Evolutionary conservation across 2,113 vertebrate species (phyloP), one percentile per base, ranked within the genome.

Genomic region (Rhipidura dahli): DNA sequence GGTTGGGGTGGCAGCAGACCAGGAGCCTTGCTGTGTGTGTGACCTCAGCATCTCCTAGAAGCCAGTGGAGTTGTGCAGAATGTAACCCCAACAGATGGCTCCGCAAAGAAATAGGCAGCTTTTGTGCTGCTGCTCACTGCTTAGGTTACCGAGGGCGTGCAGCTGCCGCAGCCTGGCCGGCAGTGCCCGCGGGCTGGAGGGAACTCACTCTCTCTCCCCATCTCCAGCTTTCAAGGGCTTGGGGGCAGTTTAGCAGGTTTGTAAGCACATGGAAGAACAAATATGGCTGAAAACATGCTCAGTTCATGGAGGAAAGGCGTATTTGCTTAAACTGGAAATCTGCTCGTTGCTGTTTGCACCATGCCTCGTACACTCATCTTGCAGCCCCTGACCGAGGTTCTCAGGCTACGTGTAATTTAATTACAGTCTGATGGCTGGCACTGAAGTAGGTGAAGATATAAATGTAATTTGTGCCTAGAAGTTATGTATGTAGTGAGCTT

Each of bases 201-300:
- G n/a, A 40, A 2, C 47, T 42, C 0, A 0, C 30, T 3, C 0
- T 0, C 6, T 49, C n/a, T 88, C 31, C 28, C 19, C 5, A 3
- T 40, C 59, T 53, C 53, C n/a, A 26, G 33, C 57, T 72, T 63
- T 49, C 35, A 31, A 60, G 53, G 45, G 33, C 37, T 83, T 21
- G 26, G 15, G 20, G 22, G 11, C 11, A 11, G 13, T 35, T 42
- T 11, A 65, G 33, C 2, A 2, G 9, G 28, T 53, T 75, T 90
- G 40, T 27, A 75, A 65, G 53, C 15, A 18, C 1, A 0, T 2
- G 2, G 50, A 37, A 24, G 23, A 47, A 42, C 47, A 65, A 53
- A 40, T 9, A 1, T 13, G 60, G 35, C 54, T 85, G 50, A 33
- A 80, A 78, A 22, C 0, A 0, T 23, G 19, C 28, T 50, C 11